phyloP scores from a whole-genome alignment of 92 coral and sea anemone genomes.

The Umimayanthus chanpuru region DNA sequence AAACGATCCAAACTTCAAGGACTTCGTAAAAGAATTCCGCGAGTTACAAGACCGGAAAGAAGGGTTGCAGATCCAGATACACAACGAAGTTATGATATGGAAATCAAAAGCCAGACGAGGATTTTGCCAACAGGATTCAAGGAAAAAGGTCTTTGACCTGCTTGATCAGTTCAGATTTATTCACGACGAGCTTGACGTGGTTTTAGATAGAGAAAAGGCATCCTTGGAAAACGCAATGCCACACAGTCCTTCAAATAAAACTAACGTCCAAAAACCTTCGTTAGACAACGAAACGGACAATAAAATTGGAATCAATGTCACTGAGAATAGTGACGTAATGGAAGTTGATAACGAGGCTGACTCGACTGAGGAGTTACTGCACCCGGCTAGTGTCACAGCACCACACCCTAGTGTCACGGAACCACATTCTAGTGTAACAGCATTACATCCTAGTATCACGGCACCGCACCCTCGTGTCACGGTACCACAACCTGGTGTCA shows the following conservation, averaged over 20 bases:
- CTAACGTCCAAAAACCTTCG: neutral
- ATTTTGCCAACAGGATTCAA: slow-evolving; percentile 57
- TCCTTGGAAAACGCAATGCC: slow-evolving; percentile 52
- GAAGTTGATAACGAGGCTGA: neutral
- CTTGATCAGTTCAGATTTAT: slow-evolving; percentile 63
- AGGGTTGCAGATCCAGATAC: slow-evolving; percentile 79
- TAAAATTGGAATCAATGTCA: neutral
- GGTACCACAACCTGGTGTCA: too few relatives aligned
- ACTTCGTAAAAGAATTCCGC: slow-evolving; percentile 65
- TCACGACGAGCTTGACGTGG: slow-evolving; percentile 76
- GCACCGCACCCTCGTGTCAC: too few relatives aligned
- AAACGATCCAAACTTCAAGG: slow-evolving; percentile 9
- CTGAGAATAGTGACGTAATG: neutral
- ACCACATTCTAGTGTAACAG: slow-evolving; percentile 44
- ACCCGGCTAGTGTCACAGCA: slow-evolving; percentile 41
- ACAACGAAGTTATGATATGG: slow-evolving; percentile 87
- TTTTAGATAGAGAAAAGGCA: slow-evolving; percentile 74
- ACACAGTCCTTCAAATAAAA: neutral
- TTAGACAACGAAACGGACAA: neutral
- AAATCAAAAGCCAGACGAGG: slow-evolving; percentile 62
- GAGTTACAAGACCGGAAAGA: slow-evolving; percentile 78
- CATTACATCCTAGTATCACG: neutral
- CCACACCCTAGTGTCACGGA: too few relatives aligned
- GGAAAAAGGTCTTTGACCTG: slow-evolving; percentile 70
- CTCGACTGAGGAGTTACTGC: neutral